These are phyloP conservation scores for Agrilus planipennis DNA, from an alignment of 1,140 invertebrate genomes.

Conservation along the genomic window DNA sequence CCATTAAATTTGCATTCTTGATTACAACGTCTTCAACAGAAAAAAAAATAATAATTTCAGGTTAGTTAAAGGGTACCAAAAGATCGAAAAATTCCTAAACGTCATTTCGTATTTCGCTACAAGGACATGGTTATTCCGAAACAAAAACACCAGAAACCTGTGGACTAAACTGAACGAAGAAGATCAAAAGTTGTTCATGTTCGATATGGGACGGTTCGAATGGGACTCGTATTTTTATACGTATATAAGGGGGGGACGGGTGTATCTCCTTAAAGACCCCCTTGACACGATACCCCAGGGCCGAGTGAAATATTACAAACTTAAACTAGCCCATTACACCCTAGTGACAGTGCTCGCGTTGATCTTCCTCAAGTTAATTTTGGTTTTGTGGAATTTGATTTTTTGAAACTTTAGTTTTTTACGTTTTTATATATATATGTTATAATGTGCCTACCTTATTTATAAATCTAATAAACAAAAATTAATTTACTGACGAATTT, in stretches of 20 bases:
- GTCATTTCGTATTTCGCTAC: conserved; percentile 61
- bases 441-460: too few relatives aligned
- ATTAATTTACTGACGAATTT: too few relatives aligned
- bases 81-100: conserved; percentile 55
- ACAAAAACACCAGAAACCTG: conserved; percentile 51
- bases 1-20: too few relatives aligned
- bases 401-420: too few relatives aligned
- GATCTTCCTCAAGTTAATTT: too few relatives aligned
- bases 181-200: conserved; percentile 48
- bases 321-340: conserved; percentile 11
- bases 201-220: conserved; percentile 42
- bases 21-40: too few relatives aligned
- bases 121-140: conserved; percentile 57
- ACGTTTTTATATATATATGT: too few relatives aligned
- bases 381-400: too few relatives aligned
- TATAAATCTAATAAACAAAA: too few relatives aligned
- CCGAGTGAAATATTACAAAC: not conserved
- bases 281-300: conserved; percentile 33
- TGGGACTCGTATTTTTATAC: conserved; percentile 47
- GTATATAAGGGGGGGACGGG: conserved; percentile 44
- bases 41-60: too few relatives aligned
- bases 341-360: too few relatives aligned
- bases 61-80: conserved; percentile 61
- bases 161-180: conserved; percentile 42
- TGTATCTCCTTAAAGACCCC: conserved; percentile 49